Percentiles rank a stretch among this genome's conserved stretches.
These are phyloP conservation scores for Ochropleura plecta DNA, from an alignment of 2,888 invertebrate species.

Conservation along the genomic window DNA sequence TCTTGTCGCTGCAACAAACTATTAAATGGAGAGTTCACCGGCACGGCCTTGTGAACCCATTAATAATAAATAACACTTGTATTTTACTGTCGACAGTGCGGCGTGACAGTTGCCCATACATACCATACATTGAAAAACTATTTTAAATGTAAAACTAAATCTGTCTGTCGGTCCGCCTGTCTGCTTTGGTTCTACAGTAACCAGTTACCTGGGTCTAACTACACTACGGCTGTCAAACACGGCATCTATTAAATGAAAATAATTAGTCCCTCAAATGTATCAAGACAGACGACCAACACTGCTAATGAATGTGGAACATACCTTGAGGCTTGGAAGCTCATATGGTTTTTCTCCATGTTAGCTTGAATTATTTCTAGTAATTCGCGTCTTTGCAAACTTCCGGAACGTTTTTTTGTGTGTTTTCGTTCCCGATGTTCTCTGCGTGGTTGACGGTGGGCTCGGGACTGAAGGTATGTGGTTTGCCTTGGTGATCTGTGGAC, in stretches of 20 bases:
- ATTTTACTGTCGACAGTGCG: too few species aligned
- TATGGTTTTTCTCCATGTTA: constrained; percentile 97
- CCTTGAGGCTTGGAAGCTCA: constrained; percentile 96
- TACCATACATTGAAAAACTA: too few species aligned
- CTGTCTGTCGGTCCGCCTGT: neutral
- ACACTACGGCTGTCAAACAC: neutral
- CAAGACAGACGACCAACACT: neutral
- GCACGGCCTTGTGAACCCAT: too few species aligned
- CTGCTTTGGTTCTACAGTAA: too few species aligned
- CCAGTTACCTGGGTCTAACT: neutral
- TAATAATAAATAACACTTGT: too few species aligned
- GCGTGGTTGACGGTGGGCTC: constrained; percentile 85
- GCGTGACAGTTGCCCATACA: too few species aligned
- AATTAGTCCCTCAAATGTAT: neutral
- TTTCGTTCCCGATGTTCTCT: constrained; percentile 88
- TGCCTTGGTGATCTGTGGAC: constrained; percentile 71
- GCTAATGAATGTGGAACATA: constrained; percentile 75
- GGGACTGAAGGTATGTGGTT: constrained; percentile 74
- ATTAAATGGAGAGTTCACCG: too few species aligned
- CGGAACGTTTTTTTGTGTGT: constrained; percentile 92
- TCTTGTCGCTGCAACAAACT: too few species aligned
- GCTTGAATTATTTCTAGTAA: constrained; percentile 96
- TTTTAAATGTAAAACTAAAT: too few species aligned
- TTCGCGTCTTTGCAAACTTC: constrained; percentile 95
- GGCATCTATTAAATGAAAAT: neutral